Conservation (phyloP, 1,140 invertebrate species). For the Lepidostoma basale region DNA sequence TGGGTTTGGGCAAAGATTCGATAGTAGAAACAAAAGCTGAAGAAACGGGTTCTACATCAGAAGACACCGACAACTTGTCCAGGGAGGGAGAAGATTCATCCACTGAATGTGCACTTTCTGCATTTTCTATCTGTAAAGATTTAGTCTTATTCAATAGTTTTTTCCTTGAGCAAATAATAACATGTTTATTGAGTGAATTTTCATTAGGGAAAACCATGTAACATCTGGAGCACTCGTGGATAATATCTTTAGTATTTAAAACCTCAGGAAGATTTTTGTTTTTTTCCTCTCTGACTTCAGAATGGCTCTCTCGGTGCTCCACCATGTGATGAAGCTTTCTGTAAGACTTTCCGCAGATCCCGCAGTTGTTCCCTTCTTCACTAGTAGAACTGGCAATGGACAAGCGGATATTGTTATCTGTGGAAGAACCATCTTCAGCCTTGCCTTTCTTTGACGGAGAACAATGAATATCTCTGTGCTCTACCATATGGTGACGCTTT, state of each 20-base stretch:
- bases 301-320: slow-evolving; percentile 55
- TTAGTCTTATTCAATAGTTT: slow-evolving; percentile 45
- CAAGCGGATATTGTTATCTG: slow-evolving; percentile 28
- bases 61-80: background rate
- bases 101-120: background rate
- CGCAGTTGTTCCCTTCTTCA: slow-evolving; percentile 40
- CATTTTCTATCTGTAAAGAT: background rate
- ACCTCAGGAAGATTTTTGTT: slow-evolving; percentile 55
- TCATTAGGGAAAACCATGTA: slow-evolving; percentile 62
- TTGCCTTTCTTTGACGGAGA: slow-evolving; percentile 36
- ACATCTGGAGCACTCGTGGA: slow-evolving; percentile 59
- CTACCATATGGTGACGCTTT: slow-evolving; percentile 41
- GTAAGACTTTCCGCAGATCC: slow-evolving; percentile 41
- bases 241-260: slow-evolving; percentile 58
- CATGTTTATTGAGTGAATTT: slow-evolving; percentile 58
- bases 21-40: too few relatives aligned
- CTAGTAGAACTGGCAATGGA: slow-evolving; percentile 38
- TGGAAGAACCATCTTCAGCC: background rate
- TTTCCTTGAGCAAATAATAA: slow-evolving; percentile 54
- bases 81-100: background rate
- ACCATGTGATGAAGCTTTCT: slow-evolving; percentile 42
- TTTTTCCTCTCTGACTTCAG: slow-evolving; percentile 56
- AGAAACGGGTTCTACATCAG: background rate
- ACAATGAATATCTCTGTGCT: slow-evolving; percentile 40
- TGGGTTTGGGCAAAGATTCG: too few relatives aligned